phyloP scores from a whole-genome alignment of 2,113 vertebrate species.

The Phycodurus eques region DNA sequence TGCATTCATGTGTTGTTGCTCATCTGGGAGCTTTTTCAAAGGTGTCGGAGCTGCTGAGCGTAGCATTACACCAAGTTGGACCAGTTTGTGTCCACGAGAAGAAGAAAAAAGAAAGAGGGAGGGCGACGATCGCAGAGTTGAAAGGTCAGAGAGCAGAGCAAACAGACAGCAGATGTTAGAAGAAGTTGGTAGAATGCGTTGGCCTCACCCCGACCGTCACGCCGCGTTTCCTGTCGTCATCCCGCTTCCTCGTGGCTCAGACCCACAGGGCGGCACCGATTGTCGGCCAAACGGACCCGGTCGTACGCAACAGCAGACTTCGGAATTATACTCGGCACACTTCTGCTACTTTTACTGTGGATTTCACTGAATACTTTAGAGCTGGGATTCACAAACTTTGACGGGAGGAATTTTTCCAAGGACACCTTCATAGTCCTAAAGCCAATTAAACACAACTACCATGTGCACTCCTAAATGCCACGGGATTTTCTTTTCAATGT shows the following conservation, averaged over 20 bases:
- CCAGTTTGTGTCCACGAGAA: no score
- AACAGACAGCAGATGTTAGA: conserved; percentile 39
- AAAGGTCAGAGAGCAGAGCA: conserved; percentile 26
- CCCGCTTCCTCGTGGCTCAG: conserved; percentile 50
- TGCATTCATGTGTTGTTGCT: background rate
- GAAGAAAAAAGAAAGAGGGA: background rate
- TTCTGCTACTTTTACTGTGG: no score
- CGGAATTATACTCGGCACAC: background rate
- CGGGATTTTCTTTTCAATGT: no score
- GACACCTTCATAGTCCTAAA: no score
- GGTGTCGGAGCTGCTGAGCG: no score
- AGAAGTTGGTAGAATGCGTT: background rate
- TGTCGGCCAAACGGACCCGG: conserved; percentile 24
- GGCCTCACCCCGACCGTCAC: conserved; percentile 21
- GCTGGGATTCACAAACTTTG: no score
- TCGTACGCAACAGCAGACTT: conserved; percentile 16
- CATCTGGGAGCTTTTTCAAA: background rate
- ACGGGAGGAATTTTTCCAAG: no score
- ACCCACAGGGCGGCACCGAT: conserved; percentile 23
- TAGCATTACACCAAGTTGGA: background rate
- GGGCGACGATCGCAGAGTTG: background rate
- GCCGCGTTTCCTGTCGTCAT: conserved; percentile 32
- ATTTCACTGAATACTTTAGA: no score
- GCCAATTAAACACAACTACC: no score
- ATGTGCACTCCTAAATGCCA: no score